Evolutionary conservation across 2,113 vertebrate species (phyloP).

Genomic region (Callorhinus ursinus): DNA sequence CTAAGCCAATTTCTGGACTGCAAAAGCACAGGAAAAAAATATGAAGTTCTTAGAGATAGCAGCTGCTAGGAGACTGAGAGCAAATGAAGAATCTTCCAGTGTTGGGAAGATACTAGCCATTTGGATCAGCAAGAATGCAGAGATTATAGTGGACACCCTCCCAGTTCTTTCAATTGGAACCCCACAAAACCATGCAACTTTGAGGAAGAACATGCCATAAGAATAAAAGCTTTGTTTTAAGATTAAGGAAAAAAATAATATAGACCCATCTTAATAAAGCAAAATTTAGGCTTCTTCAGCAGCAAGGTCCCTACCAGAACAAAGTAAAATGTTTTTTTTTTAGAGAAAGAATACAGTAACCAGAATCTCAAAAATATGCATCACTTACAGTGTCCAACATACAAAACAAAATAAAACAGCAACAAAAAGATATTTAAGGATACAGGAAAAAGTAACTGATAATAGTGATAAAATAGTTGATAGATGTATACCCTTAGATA

Average conservation of each 20-base stretch:
- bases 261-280: neutral
- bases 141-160: neutral
- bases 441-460: neutral
- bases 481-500: neutral
- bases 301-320: neutral
- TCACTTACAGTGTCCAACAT: neutral
- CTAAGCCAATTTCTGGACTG: neutral
- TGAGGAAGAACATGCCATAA: neutral
- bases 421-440: neutral
- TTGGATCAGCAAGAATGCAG: neutral
- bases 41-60: neutral
- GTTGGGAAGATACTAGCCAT: neutral
- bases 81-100: neutral
- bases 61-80: neutral
- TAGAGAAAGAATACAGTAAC: neutral
- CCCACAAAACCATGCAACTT: neutral
- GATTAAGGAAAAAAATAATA: neutral
- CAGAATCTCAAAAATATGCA: neutral
- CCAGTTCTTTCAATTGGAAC: neutral
- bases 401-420: neutral
- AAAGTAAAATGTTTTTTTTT: neutral
- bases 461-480: neutral
- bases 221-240: neutral
- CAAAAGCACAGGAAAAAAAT: neutral
- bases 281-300: neutral